Base-by-base conservation (phyloP, 2,113 vertebrate species). In the Rissa tridactyla region DNA sequence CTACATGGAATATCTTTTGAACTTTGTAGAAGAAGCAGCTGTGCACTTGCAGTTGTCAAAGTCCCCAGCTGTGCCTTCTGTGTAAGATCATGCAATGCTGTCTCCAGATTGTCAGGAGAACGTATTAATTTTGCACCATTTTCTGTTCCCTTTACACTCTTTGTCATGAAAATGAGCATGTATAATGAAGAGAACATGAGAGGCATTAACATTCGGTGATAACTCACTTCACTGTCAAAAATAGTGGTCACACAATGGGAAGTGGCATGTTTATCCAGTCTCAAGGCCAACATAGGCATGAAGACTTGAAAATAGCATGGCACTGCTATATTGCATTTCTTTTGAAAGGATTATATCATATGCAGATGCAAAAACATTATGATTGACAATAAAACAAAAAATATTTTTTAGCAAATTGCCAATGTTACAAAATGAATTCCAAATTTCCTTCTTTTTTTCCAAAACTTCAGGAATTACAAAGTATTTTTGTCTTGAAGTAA, bases 111-210 rank as follows among this genome's bases (percentile, higher is more conserved):
- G 91, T 96, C 88, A 95, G 85, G 91, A 93, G 58, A 97, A 96
- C 5, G 38, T 90, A 91, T 81, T 94, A 95, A 97, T 97, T 97
- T 96, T 91, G 71, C 46, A 88, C 51, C 47, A 91, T 96, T 96
- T 97, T 96, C 75, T 92, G 73, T 97, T 97, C 71, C 73, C 78
- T 95, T 96, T 86, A 64, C 46, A 30, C 23, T 88, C 61, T 97
- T 96, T 95, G 90, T 96, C 94, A 96, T 96, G 94, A 97, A 97
- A 97, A 97, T 94, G 86, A 92, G 78, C 47, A 40, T 83, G 80
- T 86, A 92, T 94, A 97, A 96, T 95, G 75, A 96, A 90, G 58
- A 90, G 92, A 91, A 85, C 58, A 94, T 87, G 73, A 96, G 90
- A 92, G 93, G 93, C 97, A 96, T 97, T 95, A 96, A 87, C 65